phyloP scores from a whole-genome alignment of 2,888 invertebrate species.

The Rhimphoctona megacephalus region DNA sequence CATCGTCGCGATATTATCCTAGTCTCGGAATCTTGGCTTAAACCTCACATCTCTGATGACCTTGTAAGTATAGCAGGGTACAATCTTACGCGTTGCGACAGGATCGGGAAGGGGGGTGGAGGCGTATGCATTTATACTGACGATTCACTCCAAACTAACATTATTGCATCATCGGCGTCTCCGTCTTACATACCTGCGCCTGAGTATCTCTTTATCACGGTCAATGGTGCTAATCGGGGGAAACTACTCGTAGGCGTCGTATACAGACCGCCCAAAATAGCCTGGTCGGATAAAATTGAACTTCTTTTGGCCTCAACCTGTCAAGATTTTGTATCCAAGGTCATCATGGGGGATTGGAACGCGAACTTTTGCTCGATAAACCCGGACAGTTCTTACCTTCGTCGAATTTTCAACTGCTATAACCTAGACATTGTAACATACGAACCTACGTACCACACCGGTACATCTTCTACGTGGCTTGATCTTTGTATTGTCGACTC shows the following conservation, averaged over 20 bases:
- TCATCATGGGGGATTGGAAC: constrained; percentile 57
- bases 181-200: constrained; percentile 18
- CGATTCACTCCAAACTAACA: neutral
- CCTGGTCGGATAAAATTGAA: constrained; percentile 31
- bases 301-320: neutral
- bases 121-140: constrained; percentile 17
- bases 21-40: constrained; percentile 41
- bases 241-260: constrained; percentile 37
- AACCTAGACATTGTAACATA: constrained; percentile 40
- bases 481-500: constrained; percentile 42
- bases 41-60: neutral
- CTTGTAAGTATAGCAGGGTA: neutral
- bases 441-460: constrained; percentile 44
- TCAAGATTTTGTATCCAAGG: constrained; percentile 35
- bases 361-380: constrained; percentile 15
- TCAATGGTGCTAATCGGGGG: neutral
- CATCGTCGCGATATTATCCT: constrained; percentile 14
- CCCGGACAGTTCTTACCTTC: constrained; percentile 12
- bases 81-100: constrained; percentile 28
- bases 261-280: constrained; percentile 47
- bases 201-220: constrained; percentile 36
- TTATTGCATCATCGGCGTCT: neutral
- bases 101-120: constrained; percentile 33
- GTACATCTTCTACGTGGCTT: constrained; percentile 40
- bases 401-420: constrained; percentile 6